Conservation (phyloP, 64 coral and sea anemone genomes). For the Catalaphyllia jardinei region DNA sequence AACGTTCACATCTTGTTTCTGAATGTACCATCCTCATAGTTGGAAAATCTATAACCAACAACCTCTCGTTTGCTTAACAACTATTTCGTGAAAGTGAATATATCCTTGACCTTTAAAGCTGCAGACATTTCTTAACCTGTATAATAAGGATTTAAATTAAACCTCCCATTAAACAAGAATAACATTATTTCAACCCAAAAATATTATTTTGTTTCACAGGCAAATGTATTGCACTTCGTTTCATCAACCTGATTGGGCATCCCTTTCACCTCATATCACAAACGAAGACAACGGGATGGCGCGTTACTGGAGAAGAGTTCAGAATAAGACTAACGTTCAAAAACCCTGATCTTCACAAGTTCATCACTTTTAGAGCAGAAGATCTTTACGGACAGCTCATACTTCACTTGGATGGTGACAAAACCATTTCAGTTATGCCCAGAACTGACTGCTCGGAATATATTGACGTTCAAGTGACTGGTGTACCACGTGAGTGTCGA, state of each 20-base stretch:
- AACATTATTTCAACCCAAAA: no score
- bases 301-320: constrained; percentile 65
- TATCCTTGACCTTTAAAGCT: no score
- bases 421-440: constrained; percentile 85
- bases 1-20: no score
- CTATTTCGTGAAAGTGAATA: no score
- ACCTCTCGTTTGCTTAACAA: no score
- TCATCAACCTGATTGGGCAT: constrained; percentile 41
- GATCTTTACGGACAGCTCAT: constrained; percentile 35
- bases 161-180: no score
- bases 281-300: constrained; percentile 40
- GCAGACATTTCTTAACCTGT: neutral
- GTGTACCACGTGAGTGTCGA: constrained; percentile 33
- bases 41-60: no score
- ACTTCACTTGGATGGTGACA: constrained; percentile 81
- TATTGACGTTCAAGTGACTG: constrained; percentile 71
- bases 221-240: constrained; percentile 62
- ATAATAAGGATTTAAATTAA: no score
- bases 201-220: neutral
- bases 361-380: constrained; percentile 69
- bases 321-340: constrained; percentile 78
- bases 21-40: no score
- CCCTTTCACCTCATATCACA: constrained; percentile 34
- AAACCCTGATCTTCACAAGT: constrained; percentile 78
- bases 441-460: constrained; percentile 60